phyloP scores from a whole-genome alignment of 2,797 vertebrate species.

The Aldrovandia affinis region DNA sequence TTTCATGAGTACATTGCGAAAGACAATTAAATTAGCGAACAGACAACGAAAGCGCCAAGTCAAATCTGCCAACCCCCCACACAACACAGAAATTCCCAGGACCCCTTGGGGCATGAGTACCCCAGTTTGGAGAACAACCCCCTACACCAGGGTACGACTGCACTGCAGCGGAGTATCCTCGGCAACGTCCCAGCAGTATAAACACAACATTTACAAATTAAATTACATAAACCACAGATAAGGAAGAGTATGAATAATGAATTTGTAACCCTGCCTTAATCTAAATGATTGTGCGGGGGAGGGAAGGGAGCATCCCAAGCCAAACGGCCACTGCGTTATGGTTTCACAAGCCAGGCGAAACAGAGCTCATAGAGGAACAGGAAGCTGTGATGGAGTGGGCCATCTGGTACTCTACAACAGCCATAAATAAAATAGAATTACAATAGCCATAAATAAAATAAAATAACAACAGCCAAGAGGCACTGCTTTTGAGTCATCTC shows the following conservation, averaged over 20 bases:
- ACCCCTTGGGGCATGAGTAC: background rate
- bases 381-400: background rate
- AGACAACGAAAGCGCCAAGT: background rate
- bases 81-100: background rate
- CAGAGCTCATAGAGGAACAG: background rate
- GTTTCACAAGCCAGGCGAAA: background rate
- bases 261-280: background rate
- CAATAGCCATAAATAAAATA: background rate
- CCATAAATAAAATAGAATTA: background rate
- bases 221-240: background rate
- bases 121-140: background rate
- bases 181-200: background rate
- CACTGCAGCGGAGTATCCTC: background rate
- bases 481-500: background rate
- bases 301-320: background rate
- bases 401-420: no score
- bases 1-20: background rate
- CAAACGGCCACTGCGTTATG: background rate
- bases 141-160: background rate
- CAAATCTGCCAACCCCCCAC: background rate
- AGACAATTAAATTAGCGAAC: background rate
- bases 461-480: background rate
- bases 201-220: background rate
- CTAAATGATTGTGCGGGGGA: background rate
- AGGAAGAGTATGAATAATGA: background rate